These are phyloP conservation scores for Sapajus apella DNA, from an alignment of 2,113 vertebrate genomes.

Conservation along the genomic window DNA sequence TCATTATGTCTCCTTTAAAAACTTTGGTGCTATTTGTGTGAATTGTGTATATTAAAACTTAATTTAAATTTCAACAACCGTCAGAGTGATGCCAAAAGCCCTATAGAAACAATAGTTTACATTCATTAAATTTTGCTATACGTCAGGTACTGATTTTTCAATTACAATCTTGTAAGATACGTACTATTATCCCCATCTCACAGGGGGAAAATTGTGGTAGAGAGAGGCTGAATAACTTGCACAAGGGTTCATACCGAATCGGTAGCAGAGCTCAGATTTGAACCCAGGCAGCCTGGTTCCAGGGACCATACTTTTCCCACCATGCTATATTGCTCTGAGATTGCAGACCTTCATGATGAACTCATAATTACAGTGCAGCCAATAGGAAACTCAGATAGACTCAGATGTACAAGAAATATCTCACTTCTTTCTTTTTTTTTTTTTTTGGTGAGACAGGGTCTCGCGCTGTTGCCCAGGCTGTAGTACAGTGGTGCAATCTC, in stretches of 20 bases:
- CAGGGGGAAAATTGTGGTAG: neutral
- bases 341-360: neutral
- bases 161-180: neutral
- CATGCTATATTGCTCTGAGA: neutral
- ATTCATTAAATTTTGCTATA: neutral
- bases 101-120: neutral
- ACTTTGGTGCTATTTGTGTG: neutral
- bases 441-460: no score
- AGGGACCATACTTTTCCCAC: neutral
- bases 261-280: neutral
- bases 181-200: neutral
- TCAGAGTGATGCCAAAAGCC: neutral
- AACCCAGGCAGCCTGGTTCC: neutral
- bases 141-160: neutral
- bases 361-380: neutral
- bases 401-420: neutral
- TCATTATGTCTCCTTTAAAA: neutral
- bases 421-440: neutral
- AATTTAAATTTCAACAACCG: constrained; percentile 9
- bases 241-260: neutral
- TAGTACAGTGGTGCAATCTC: no score
- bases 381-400: neutral
- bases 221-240: neutral
- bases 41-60: neutral
- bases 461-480: no score